Base-by-base conservation (phyloP, 2,113 vertebrate genomes). In the Lasiurus borealis region DNA sequence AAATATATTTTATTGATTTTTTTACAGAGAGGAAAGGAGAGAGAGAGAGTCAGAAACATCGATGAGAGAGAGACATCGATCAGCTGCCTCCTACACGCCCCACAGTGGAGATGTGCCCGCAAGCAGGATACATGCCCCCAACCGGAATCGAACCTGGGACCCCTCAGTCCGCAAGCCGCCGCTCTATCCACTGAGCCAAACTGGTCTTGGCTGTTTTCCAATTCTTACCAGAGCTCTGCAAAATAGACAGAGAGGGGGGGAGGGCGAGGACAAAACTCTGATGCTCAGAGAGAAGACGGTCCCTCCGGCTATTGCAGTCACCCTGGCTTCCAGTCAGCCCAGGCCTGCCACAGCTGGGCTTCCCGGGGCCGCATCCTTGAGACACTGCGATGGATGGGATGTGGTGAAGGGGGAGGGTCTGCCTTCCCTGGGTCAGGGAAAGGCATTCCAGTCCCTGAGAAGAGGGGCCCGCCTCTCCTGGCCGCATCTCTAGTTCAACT, bases 381-480 rank as follows among this genome's bases (percentile, higher is more conserved):
- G 8, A 50, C 10, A 14, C 27, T 91, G 34, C 10, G 14, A 12
- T 44, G 27, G 73, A 16, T 3, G 19, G 54, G 62, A 57, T 80
- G 80, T 71, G 72, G 44, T 52, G 52, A 57, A 77, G 12, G 9
- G 31, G 8, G 64, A 86, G 46, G 72, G 48, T 62, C 15, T 73
- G 59, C 50, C n/a, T 88, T 44, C 36, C 89, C 85, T 25, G 54
- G 76, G 36, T 40, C 21, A 1, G 29, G 90, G 76, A 77, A 88
- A 97, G 95, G n/a, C 78, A 72, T 50, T 1, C 21, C 48, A 50
- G 95, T 13, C 68, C 91, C 75, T 50, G 52, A 88, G 68, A 31
- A 19, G 13, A 88, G 77, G 54, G 40, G 54, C 29, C 31, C 16
- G 25, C 66, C 57, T 93, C 0, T 10, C 62, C 34, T 75, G 88